phyloP scores from a whole-genome alignment of 2,113 vertebrate species.

The Gallinago media region DNA sequence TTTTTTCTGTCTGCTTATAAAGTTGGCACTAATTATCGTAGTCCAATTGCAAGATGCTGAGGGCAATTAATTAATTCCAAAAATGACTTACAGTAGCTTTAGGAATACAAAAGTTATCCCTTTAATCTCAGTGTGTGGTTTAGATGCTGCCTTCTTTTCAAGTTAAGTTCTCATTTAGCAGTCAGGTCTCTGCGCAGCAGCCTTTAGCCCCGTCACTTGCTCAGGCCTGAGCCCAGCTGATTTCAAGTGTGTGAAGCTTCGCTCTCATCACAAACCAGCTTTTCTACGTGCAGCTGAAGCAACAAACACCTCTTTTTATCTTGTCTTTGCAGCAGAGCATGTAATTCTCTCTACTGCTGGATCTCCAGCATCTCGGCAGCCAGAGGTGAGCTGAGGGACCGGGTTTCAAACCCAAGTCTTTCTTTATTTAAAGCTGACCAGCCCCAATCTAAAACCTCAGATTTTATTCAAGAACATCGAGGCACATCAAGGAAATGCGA shows the following conservation, averaged over 20 bases:
- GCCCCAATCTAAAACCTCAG: neutral
- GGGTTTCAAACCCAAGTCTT: slow-evolving; percentile 29
- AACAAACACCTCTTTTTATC: slow-evolving; percentile 11
- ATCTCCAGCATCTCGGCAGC: slow-evolving; percentile 54
- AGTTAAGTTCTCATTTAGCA: neutral
- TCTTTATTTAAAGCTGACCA: neutral
- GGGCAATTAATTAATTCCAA: neutral
- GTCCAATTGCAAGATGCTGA: neutral
- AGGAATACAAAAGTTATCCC: neutral
- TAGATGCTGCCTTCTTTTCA: neutral
- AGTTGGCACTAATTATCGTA: neutral
- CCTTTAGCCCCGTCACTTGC: slow-evolving; percentile 2
- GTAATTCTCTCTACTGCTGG: slow-evolving; percentile 22
- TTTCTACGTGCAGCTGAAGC: neutral
- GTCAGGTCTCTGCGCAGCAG: neutral
- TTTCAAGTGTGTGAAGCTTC: neutral
- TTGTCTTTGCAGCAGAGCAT: slow-evolving; percentile 25
- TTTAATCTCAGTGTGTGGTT: slow-evolving; percentile 2
- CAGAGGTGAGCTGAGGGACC: slow-evolving; percentile 58
- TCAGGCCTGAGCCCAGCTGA: neutral
- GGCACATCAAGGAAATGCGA: neutral
- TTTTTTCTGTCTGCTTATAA: neutral
- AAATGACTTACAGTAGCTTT: neutral
- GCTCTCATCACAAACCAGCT: neutral
- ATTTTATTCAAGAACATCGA: neutral